Base-by-base conservation (phyloP, 1,140 invertebrate species). In the Diabrotica undecimpunctata region DNA sequence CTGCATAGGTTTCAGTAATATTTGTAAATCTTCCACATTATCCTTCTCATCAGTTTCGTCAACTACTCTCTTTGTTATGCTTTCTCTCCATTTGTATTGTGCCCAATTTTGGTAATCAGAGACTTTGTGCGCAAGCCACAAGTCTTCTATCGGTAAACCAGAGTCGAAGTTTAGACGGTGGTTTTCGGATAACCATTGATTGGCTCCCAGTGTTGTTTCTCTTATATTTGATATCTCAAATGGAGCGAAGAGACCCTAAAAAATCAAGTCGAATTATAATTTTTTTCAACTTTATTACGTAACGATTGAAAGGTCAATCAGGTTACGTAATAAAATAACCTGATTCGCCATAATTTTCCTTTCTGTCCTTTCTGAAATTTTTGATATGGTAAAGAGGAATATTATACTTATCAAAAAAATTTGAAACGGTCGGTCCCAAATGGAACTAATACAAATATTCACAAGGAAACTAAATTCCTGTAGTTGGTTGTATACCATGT, bases 201-300 rank as follows among this genome's bases (percentile, higher is more conserved):
- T 74, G 35, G 53, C 73, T 5, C 66, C 74, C 7, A 75, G 51
- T 5, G 74, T 75, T 5, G 72, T 74, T 69, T 75, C 74, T 58
- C 51, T 50, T 11, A 74, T 53, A 6, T 67, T 70, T n/a, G 25
- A 51, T 59, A 75, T 73, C 37, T 73, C 63, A 39, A 73, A 74
- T 10, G 66, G 14, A n/a, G 54, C 65, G 61, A 75, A 74, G 11
- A 75, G 54, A n/a, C 63, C 69, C 74, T 75, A 59, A 62, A 75
- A 75, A 10, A n/a, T n/a, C n/a, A n/a, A n/a, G n/a, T n/a, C n/a
- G 37, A 46, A 56, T 14, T 37, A 62, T n/a, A n/a, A n/a, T n/a
- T n/a, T n/a, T n/a, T n/a, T n/a, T n/a, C n/a, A n/a, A n/a, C n/a
- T n/a, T n/a, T n/a, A n/a, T n/a, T n/a, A n/a, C n/a, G n/a, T n/a